Conservation (phyloP, 2,888 invertebrate species). For the Trachelus iudaicus region DNA sequence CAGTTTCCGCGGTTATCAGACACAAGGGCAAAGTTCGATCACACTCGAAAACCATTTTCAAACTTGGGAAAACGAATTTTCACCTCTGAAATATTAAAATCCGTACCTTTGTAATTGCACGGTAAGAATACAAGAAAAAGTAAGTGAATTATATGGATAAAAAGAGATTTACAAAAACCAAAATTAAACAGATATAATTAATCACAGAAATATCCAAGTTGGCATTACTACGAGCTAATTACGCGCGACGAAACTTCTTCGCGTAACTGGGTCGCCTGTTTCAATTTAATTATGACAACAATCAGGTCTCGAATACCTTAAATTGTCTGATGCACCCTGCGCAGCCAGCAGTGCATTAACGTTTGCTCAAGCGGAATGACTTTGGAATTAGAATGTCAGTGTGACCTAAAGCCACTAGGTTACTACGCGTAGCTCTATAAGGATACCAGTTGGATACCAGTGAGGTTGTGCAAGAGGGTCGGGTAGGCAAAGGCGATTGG, state of each 20-base stretch:
- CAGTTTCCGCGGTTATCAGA: neutral
- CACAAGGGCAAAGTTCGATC: neutral
- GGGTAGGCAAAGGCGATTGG: neutral
- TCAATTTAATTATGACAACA: neutral
- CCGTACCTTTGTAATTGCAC: neutral
- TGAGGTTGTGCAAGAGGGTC: neutral
- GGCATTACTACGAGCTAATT: neutral
- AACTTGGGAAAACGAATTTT: neutral
- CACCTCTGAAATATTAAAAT: neutral
- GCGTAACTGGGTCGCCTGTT: neutral
- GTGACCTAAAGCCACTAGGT: neutral
- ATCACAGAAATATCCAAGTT: neutral
- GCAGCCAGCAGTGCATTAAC: neutral
- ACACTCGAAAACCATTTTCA: neutral
- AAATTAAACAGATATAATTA: neutral
- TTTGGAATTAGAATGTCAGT: neutral
- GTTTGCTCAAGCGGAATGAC: neutral
- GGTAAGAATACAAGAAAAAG: too few relatives aligned
- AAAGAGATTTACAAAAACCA: neutral
- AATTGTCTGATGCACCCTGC: neutral
- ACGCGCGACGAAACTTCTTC: neutral
- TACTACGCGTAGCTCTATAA: neutral
- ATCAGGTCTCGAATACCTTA: neutral
- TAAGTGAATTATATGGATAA: neutral
- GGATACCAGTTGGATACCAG: neutral